phyloP scores from a whole-genome alignment of 2,797 vertebrate species.

The Myotis vivesi region DNA sequence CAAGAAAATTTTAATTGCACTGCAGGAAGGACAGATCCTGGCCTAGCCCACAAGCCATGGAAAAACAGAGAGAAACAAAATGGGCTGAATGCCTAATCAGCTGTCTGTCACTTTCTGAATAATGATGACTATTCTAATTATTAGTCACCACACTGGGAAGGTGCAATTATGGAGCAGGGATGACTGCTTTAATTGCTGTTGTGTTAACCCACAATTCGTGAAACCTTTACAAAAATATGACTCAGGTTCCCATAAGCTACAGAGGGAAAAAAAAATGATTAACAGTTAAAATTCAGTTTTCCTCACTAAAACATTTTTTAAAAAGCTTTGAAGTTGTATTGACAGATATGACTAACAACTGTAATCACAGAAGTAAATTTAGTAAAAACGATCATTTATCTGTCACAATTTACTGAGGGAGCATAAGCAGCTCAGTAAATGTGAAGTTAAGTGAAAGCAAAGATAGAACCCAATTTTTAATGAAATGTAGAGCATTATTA shows the following conservation, averaged over 20 bases:
- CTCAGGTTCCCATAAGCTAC: constrained; percentile 27
- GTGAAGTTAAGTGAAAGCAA: constrained; percentile 77
- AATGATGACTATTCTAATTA: constrained; percentile 80
- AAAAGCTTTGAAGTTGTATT: constrained; percentile 69
- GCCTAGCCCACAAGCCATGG: constrained; percentile 39
- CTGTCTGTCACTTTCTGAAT: constrained; percentile 77
- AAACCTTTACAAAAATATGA: constrained; percentile 58
- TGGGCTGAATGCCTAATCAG: constrained; percentile 75
- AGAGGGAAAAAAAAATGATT: constrained; percentile 55
- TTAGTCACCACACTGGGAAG: constrained; percentile 62
- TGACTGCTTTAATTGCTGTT: constrained; percentile 62
- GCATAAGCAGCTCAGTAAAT: constrained; percentile 66
- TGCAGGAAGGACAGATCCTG: constrained; percentile 59
- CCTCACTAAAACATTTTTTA: constrained; percentile 40
- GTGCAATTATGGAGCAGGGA: constrained; percentile 50
- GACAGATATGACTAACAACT: constrained; percentile 72
- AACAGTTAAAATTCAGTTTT: constrained; percentile 55
- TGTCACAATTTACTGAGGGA: constrained; percentile 61
- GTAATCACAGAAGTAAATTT: constrained; percentile 73
- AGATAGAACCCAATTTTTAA: constrained; percentile 78
- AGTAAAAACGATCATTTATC: constrained; percentile 75
- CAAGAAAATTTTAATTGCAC: constrained; percentile 69
- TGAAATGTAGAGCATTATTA: constrained; percentile 81
- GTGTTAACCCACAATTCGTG: constrained; percentile 63
- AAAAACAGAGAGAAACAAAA: constrained; percentile 67